These are phyloP conservation scores for Mastomys natalensis DNA, from an alignment of 2,113 vertebrate genomes.

Conservation along the genomic window DNA sequence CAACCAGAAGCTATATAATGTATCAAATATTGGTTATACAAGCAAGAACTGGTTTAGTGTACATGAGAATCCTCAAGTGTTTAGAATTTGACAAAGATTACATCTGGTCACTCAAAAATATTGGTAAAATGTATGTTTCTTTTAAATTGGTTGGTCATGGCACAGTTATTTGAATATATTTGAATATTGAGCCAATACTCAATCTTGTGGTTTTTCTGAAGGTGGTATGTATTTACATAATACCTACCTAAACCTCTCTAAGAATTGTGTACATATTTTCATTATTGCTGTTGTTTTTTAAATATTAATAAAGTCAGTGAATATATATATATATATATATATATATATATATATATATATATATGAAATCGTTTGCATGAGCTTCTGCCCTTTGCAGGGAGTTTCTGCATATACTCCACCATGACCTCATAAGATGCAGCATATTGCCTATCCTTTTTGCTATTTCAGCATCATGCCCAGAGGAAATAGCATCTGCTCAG, in stretches of 20 bases:
- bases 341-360: too few species aligned
- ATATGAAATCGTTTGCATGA: not conserved
- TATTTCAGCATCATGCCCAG: not conserved
- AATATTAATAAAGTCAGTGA: not conserved
- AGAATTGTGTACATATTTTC: not conserved
- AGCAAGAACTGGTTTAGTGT: not conserved
- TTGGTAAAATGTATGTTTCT: not conserved
- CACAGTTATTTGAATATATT: not conserved
- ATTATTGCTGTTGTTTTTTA: not conserved
- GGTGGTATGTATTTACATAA: not conserved
- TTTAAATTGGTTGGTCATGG: not conserved
- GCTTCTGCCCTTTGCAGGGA: not conserved
- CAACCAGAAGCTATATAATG: not conserved
- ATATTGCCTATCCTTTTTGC: not conserved
- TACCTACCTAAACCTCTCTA: not conserved
- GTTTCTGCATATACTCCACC: not conserved
- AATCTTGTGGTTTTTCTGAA: not conserved
- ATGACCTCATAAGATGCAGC: not conserved
- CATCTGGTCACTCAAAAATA: not conserved
- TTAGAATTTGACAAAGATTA: not conserved
- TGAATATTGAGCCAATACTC: not conserved
- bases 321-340: too few species aligned
- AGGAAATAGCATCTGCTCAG: conserved; percentile 7
- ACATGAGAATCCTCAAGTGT: not conserved
- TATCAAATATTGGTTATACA: not conserved